phyloP scores from a whole-genome alignment of 2,113 vertebrate genomes.

The Microcebus tavaratra region DNA sequence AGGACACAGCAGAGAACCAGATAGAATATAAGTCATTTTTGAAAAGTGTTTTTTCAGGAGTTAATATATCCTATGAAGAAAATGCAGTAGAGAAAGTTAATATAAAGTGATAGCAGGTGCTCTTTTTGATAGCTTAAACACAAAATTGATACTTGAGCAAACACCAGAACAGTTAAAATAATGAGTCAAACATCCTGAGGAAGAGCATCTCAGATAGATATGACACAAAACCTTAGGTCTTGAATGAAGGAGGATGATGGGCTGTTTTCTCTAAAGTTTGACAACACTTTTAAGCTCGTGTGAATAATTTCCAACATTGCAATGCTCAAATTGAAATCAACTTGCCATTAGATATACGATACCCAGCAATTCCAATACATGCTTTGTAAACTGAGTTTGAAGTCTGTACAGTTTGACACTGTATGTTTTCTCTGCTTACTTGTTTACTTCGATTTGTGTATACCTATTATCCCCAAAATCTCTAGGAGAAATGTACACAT shows the following conservation, averaged over 20 bases:
- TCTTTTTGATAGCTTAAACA: background rate
- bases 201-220: background rate
- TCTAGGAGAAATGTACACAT: background rate
- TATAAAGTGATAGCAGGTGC: background rate
- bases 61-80: background rate
- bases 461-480: background rate
- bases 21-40: background rate
- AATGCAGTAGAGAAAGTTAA: background rate
- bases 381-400: background rate
- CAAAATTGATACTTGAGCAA: background rate
- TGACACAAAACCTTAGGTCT: background rate
- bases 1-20: background rate
- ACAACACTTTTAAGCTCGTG: background rate
- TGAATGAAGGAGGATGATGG: background rate
- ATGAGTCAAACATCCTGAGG: background rate
- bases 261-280: background rate
- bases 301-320: background rate
- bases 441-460: background rate
- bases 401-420: background rate
- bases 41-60: background rate
- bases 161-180: background rate
- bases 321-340: background rate
- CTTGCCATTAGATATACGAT: background rate
- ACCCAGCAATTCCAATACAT: background rate
- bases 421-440: background rate